phyloP scores from a whole-genome alignment of 2,888 invertebrate genomes.

The Acleris literana region DNA sequence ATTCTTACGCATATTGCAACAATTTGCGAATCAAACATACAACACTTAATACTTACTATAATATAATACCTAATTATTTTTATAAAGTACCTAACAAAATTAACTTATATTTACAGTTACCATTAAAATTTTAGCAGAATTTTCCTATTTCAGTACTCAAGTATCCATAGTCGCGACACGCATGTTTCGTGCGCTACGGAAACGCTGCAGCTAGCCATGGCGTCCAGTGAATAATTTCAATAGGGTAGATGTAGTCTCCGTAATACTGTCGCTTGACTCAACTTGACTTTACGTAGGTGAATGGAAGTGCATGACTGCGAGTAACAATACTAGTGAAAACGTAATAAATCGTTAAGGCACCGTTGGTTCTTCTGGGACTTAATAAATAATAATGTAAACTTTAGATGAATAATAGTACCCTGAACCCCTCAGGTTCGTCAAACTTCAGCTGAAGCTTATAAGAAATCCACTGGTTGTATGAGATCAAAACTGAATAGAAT shows the following conservation, averaged over 20 bases:
- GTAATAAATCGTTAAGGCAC: constrained; percentile 67
- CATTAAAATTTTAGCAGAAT: constrained; percentile 79
- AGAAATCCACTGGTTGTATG: constrained; percentile 76
- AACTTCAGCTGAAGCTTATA: constrained; percentile 50
- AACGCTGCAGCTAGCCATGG: constrained; percentile 2
- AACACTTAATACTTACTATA: constrained; percentile 81
- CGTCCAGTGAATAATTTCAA: constrained; percentile 31
- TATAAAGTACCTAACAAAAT: constrained; percentile 80
- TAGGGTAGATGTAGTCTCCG: constrained; percentile 14
- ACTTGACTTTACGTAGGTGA: constrained; percentile 19
- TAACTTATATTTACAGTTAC: constrained; percentile 83
- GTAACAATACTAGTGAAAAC: constrained; percentile 40
- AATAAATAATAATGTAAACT: constrained; percentile 44
- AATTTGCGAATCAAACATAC: constrained; percentile 82
- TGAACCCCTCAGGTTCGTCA: constrained; percentile 40
- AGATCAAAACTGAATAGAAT: constrained; percentile 73
- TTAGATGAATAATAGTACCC: constrained; percentile 47
- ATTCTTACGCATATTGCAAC: constrained; percentile 81
- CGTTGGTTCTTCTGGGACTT: constrained; percentile 64
- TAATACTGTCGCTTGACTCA: constrained; percentile 29
- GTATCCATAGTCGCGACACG: constrained; percentile 51
- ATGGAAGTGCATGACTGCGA: constrained; percentile 28
- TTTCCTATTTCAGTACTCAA: constrained; percentile 77
- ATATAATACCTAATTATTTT: constrained; percentile 82
- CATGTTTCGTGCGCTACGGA: constrained; percentile 25